Percentiles rank a stretch among this genome's conserved stretches.
Evolutionary conservation across 2,888 invertebrate genomes (phyloP).

Genomic region (Leucophenga montana): DNA sequence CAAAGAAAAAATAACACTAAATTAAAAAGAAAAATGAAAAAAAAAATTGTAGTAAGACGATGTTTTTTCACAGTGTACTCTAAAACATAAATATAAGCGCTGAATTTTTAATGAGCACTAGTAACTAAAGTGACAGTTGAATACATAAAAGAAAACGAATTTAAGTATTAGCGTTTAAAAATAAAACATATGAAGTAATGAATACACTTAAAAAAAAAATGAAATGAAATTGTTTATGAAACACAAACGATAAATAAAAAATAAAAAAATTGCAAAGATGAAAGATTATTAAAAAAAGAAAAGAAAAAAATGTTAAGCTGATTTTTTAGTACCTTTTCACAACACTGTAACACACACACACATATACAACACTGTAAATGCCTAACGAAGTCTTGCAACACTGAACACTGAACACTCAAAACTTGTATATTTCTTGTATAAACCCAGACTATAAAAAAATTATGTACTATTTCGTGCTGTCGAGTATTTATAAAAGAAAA

Average conservation of each 20-base stretch:
- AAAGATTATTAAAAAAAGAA: slow-evolving; percentile 32
- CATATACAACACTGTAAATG: slow-evolving; percentile 51
- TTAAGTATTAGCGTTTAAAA: slow-evolving; percentile 62
- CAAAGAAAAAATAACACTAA: slow-evolving; percentile 49
- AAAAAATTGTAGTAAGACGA: slow-evolving; percentile 47
- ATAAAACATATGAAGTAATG: slow-evolving; percentile 1
- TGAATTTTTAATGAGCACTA: slow-evolving; percentile 56
- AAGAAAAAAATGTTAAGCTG: slow-evolving; percentile 49
- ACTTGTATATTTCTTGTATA: slow-evolving; percentile 70
- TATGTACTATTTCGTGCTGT: neutral
- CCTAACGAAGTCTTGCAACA: slow-evolving; percentile 45
- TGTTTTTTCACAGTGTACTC: slow-evolving; percentile 28
- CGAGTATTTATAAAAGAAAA: neutral
- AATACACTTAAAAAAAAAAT: no score
- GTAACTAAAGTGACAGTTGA: slow-evolving; percentile 42
- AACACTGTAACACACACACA: slow-evolving; percentile 33
- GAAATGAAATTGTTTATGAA: slow-evolving; percentile 57
- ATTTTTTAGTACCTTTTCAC: slow-evolving; percentile 64
- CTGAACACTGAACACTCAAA: slow-evolving; percentile 29
- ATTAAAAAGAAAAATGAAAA: slow-evolving; percentile 22
- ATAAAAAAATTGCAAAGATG: slow-evolving; percentile 29
- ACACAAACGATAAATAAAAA: slow-evolving; percentile 48
- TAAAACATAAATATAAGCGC: slow-evolving; percentile 43
- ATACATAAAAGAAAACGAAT: slow-evolving; percentile 55
- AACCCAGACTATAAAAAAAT: slow-evolving; percentile 37